phyloP scores from a whole-genome alignment of 2,797 vertebrate species.

The Danio choprae region DNA sequence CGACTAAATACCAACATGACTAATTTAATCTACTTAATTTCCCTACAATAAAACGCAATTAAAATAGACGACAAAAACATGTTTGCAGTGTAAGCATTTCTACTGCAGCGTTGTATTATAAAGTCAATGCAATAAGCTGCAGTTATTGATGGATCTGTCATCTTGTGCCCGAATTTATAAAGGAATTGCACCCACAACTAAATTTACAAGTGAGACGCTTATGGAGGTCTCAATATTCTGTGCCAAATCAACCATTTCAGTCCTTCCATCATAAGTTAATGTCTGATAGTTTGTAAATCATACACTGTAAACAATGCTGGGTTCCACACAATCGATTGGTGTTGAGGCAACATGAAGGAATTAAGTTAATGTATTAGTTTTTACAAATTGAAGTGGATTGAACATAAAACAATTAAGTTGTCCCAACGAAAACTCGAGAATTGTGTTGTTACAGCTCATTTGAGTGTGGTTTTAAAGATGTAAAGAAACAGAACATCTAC shows the following conservation, averaged over 20 bases:
- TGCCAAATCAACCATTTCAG: conserved; percentile 10
- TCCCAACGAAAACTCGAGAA: no score
- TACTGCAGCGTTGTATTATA: conserved; percentile 1
- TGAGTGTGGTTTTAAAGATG: no score
- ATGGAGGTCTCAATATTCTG: not conserved
- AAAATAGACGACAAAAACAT: not conserved
- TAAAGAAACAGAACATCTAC: not conserved
- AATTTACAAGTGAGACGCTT: not conserved
- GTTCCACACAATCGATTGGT: no score
- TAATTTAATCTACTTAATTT: not conserved
- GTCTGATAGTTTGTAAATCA: not conserved
- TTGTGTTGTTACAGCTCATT: no score
- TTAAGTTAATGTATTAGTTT: no score
- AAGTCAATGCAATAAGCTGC: not conserved
- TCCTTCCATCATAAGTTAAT: not conserved
- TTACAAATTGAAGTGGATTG: no score
- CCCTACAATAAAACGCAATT: not conserved
- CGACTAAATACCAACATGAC: not conserved
- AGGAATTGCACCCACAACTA: not conserved
- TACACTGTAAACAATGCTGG: no score
- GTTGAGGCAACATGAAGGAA: no score
- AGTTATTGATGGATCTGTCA: not conserved
- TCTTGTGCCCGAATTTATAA: not conserved
- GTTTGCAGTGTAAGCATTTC: not conserved
- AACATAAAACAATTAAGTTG: no score